A percentile compares a stretch with the other conserved stretches of the same genome.
phyloP scores from a whole-genome alignment of 2,888 invertebrate species.

The Nymphalis urticae region DNA sequence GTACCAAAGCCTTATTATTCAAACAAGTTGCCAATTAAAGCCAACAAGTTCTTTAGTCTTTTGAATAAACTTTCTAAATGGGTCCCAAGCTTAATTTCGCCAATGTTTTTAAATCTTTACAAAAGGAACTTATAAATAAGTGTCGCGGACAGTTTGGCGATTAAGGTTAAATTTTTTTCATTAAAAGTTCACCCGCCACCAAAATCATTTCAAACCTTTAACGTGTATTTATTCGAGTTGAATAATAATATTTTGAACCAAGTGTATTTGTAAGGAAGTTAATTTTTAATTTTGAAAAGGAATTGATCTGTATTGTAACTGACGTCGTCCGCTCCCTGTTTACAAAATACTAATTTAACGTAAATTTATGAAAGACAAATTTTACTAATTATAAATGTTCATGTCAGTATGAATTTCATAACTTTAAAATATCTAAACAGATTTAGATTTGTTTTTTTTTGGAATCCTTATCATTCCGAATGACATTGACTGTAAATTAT shows the following conservation, averaged over 20 bases:
- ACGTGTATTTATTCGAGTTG: conserved; percentile 1
- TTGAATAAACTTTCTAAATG: conserved; percentile 29
- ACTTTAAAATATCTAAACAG: no score
- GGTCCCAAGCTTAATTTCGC: conserved; percentile 21
- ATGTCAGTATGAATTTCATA: no score
- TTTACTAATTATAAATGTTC: no score
- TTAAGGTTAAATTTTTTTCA: conserved; percentile 51
- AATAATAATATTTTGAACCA: not conserved
- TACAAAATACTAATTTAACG: no score
- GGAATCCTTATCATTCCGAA: no score
- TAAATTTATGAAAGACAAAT: no score
- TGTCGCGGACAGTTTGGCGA: conserved; percentile 49
- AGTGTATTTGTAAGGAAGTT: no score
- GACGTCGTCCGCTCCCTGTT: no score
- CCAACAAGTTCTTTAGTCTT: conserved; percentile 19
- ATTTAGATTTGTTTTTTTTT: no score
- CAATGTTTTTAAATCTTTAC: conserved; percentile 26
- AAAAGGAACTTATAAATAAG: conserved; percentile 26
- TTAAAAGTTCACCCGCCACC: conserved; percentile 52
- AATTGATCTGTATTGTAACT: no score
- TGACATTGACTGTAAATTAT: no score
- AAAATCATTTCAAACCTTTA: conserved; percentile 12
- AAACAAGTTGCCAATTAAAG: conserved; percentile 29
- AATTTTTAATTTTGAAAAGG: not conserved
- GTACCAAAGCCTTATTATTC: conserved; percentile 19